phyloP scores from a whole-genome alignment of 2,888 invertebrate species.

The Siphlonurus alternatus region DNA sequence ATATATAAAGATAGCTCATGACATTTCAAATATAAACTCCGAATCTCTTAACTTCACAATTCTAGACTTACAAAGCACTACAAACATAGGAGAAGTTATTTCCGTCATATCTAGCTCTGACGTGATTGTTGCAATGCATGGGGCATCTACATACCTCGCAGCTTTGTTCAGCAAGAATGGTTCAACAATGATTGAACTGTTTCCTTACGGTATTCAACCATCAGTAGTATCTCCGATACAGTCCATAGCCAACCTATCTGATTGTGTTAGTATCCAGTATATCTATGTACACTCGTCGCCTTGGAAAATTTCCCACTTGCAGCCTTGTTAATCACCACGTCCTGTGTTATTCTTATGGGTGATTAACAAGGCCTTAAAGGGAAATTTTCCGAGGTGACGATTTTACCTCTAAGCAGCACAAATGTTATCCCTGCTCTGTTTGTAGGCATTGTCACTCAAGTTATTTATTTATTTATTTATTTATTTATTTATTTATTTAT shows the following conservation, averaged over 20 bases:
- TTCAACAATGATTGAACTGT: conserved; percentile 28
- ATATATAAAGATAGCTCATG: conserved; percentile 13
- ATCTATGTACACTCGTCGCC: too few relatives aligned
- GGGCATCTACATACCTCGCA: conserved; percentile 26
- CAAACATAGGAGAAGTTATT: conserved; percentile 10
- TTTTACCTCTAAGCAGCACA: too few relatives aligned
- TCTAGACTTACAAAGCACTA: conserved; percentile 13
- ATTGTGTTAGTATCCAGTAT: conserved; percentile 14
- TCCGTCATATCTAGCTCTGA: conserved; percentile 12
- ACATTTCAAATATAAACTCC: background rate
- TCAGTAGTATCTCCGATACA: conserved; percentile 28
- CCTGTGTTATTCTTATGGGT: too few relatives aligned
- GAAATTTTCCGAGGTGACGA: too few relatives aligned
- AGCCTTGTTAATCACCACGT: too few relatives aligned
- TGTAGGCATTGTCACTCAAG: too few relatives aligned
- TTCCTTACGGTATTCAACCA: conserved; percentile 30
- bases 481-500: too few relatives aligned
- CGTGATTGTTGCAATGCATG: conserved; percentile 20
- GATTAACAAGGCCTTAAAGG: too few relatives aligned
- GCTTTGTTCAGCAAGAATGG: conserved; percentile 23
- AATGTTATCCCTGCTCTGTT: too few relatives aligned
- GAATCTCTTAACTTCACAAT: conserved; percentile 1
- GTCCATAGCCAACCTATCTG: conserved; percentile 23
- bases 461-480: too few relatives aligned
- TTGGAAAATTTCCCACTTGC: too few relatives aligned